Conservation (phyloP, 92 coral and sea anemone species). For the Bergia puertoricense region DNA sequence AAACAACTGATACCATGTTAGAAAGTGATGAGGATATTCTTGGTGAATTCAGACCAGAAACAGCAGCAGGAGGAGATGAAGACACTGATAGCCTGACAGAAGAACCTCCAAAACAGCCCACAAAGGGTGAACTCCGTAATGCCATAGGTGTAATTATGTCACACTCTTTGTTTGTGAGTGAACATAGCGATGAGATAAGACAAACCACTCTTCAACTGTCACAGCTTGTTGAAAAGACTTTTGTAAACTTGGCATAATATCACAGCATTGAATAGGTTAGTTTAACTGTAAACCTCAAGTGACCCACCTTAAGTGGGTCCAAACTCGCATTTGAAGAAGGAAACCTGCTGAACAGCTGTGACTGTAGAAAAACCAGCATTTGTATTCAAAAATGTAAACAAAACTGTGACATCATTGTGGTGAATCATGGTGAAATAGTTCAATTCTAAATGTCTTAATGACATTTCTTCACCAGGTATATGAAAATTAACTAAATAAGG, state of each 20-base stretch:
- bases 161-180: slow-evolving; percentile 10
- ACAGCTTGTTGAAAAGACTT: slow-evolving; percentile 10
- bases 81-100: neutral
- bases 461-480: too few species aligned
- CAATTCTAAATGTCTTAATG: too few species aligned
- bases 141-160: neutral
- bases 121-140: neutral
- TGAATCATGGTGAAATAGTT: too few species aligned
- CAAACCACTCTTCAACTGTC: slow-evolving; percentile 1
- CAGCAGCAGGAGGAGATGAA: neutral
- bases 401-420: too few species aligned
- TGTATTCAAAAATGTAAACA: too few species aligned
- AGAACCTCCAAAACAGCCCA: slow-evolving; percentile 14
- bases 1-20: slow-evolving; percentile 10
- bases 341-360: too few species aligned
- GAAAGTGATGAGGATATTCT: slow-evolving; percentile 6
- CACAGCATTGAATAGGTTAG: too few species aligned
- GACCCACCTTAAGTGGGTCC: too few species aligned
- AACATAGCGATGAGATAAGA: neutral
- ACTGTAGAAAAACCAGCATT: too few species aligned
- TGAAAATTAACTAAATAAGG: too few species aligned
- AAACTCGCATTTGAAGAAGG: too few species aligned
- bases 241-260: neutral
- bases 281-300: too few species aligned
- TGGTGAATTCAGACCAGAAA: neutral